These are phyloP conservation scores for Hippocampus kuda DNA, from an alignment of 2,797 vertebrate species.

Conservation along the genomic window DNA sequence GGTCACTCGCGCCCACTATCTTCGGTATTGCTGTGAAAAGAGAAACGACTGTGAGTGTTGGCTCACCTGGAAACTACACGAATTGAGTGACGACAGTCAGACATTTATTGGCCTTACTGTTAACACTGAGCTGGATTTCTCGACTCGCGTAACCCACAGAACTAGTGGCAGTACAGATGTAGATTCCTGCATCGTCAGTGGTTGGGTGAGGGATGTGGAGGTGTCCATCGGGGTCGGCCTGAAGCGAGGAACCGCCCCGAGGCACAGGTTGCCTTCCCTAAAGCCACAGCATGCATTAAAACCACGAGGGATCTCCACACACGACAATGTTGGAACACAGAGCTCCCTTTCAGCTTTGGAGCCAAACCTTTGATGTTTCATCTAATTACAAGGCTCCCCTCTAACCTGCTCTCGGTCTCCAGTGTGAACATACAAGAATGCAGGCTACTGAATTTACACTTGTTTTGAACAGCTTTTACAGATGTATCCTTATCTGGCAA, in stretches of 20 bases:
- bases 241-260: slow-evolving; percentile 36
- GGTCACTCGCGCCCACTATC: slow-evolving; percentile 59
- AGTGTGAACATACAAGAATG: slow-evolving; percentile 10
- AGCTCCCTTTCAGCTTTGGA: slow-evolving; percentile 29
- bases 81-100: slow-evolving; percentile 13
- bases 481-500: slow-evolving; percentile 44
- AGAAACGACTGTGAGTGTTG: neutral
- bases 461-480: slow-evolving; percentile 56
- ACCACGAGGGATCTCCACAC: slow-evolving; percentile 14
- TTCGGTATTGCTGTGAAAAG: slow-evolving; percentile 71
- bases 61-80: slow-evolving; percentile 13
- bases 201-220: slow-evolving; percentile 69
- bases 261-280: slow-evolving; percentile 69
- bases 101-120: slow-evolving; percentile 69
- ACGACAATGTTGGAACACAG: slow-evolving; percentile 11
- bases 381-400: slow-evolving; percentile 38
- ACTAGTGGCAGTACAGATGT: slow-evolving; percentile 81
- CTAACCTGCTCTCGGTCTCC: slow-evolving; percentile 24
- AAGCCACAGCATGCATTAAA: slow-evolving; percentile 15
- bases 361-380: slow-evolving; percentile 41
- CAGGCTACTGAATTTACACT: slow-evolving; percentile 19
- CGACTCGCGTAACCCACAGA: slow-evolving; percentile 73
- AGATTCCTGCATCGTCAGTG: slow-evolving; percentile 68
- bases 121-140: slow-evolving; percentile 80
- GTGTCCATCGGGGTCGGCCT: slow-evolving; percentile 57